These are phyloP conservation scores for Plutomurus gul DNA, from an alignment of 1,140 invertebrate genomes.

Conservation along the genomic window DNA sequence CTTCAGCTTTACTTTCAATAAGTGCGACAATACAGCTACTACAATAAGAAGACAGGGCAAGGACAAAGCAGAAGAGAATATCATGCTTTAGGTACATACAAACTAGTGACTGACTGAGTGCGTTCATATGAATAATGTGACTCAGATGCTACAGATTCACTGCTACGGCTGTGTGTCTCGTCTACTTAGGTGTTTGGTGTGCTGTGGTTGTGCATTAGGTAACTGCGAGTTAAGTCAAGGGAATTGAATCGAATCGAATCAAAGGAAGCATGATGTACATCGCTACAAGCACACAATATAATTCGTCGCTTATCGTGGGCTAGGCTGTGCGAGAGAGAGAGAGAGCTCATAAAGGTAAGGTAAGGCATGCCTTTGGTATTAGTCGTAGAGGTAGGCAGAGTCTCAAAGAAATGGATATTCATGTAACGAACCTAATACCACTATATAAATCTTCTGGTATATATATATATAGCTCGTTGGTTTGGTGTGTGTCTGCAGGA, in stretches of 20 bases:
- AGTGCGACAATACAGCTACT: too few relatives aligned
- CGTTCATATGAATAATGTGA: too few relatives aligned
- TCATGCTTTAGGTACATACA: too few relatives aligned
- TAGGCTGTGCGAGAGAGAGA: too few relatives aligned
- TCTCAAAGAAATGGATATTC: neutral
- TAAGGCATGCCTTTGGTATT: neutral
- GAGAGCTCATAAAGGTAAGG: neutral
- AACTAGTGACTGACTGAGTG: too few relatives aligned
- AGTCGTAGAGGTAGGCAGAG: neutral
- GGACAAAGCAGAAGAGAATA: neutral
- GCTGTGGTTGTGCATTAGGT: neutral
- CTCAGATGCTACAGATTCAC: neutral
- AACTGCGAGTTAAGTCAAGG: constrained; percentile 17
- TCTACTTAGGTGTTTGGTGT: neutral
- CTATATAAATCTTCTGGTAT: neutral
- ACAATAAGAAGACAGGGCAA: neutral
- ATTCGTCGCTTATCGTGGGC: neutral
- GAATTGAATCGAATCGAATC: constrained; percentile 24
- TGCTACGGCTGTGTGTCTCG: neutral
- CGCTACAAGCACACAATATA: neutral
- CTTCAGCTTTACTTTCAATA: neutral
- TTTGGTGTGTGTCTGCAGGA: neutral
- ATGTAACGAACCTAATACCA: neutral
- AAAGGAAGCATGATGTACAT: constrained; percentile 9
- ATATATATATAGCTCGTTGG: neutral